phyloP scores from a whole-genome alignment of 2,888 invertebrate genomes.

The Diaprepes abbreviatus region DNA sequence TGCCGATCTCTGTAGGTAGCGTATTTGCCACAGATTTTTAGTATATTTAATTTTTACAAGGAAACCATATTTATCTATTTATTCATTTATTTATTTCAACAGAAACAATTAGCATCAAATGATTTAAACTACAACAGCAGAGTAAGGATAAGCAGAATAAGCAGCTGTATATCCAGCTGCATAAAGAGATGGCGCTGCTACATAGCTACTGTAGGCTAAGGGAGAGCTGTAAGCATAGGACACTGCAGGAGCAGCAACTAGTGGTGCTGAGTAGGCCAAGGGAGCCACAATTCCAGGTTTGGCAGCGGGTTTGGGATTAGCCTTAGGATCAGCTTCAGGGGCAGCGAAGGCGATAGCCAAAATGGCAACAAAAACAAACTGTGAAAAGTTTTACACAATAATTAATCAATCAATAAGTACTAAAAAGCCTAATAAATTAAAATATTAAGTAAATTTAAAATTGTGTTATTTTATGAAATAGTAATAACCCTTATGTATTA shows the following conservation, averaged over 20 bases:
- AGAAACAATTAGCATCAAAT: background rate
- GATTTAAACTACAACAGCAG: conserved; percentile 1
- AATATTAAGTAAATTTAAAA: no score
- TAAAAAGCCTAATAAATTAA: no score
- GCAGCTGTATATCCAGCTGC: conserved; percentile 27
- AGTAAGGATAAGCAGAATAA: conserved; percentile 28
- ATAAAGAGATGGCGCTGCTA: conserved; percentile 26
- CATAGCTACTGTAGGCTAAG: conserved; percentile 33
- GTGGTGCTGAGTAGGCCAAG: conserved; percentile 27
- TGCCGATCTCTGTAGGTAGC: no score
- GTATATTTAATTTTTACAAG: no score
- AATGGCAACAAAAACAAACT: conserved; percentile 33
- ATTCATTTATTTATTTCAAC: conserved; percentile 13
- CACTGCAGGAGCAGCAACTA: conserved; percentile 31
- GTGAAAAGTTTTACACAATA: no score
- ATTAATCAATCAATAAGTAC: no score
- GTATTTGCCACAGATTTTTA: no score
- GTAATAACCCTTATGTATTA: no score
- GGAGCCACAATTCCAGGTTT: conserved; percentile 27
- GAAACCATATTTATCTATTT: no score
- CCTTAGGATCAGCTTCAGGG: conserved; percentile 35
- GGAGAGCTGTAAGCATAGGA: conserved; percentile 26
- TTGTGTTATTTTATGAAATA: no score
- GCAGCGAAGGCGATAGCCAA: conserved; percentile 37
- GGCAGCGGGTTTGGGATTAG: conserved; percentile 24